These are phyloP conservation scores for Chunga burmeisteri DNA, from an alignment of 2,113 vertebrate genomes.

Conservation along the genomic window DNA sequence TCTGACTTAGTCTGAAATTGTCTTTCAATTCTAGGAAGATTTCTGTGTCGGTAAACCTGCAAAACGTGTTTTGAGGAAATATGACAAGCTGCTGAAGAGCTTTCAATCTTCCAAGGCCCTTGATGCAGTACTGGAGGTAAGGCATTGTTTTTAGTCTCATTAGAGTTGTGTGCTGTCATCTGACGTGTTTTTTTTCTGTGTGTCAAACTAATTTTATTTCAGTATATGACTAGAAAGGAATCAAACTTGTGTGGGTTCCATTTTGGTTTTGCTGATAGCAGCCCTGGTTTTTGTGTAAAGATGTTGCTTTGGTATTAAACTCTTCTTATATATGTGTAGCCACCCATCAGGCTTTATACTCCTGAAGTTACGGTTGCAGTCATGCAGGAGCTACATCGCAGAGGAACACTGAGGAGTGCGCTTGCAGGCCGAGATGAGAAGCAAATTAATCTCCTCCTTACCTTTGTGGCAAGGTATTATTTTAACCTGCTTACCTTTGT, in stretches of 20 bases:
- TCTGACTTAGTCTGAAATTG: not conserved
- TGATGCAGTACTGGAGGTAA: slow-evolving; percentile 88
- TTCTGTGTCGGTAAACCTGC: slow-evolving; percentile 87
- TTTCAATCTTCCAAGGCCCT: slow-evolving; percentile 93
- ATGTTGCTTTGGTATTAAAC: not conserved
- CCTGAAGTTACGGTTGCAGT: slow-evolving; percentile 91
- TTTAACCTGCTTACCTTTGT: slow-evolving; percentile 32
- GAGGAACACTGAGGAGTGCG: slow-evolving; percentile 92
- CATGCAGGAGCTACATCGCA: slow-evolving; percentile 90
- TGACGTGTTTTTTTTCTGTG: not conserved
- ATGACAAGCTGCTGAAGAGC: slow-evolving; percentile 87
- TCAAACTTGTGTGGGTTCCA: rapidly evolving
- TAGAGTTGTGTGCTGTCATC: not conserved
- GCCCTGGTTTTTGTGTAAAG: not conserved
- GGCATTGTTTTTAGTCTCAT: not conserved
- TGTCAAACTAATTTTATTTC: not conserved
- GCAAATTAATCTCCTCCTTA: slow-evolving; percentile 82
- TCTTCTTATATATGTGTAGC: slow-evolving; percentile 56
- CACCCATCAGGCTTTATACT: slow-evolving; percentile 68
- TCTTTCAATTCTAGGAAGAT: slow-evolving; percentile 82
- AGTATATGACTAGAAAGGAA: not conserved
- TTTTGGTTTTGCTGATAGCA: not conserved
- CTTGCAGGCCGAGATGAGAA: slow-evolving; percentile 93
- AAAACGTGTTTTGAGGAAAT: slow-evolving; percentile 83
- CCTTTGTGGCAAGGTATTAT: slow-evolving; percentile 88